Base-by-base conservation (phyloP, 2,888 invertebrate species). In the Dexiosoma caninum region DNA sequence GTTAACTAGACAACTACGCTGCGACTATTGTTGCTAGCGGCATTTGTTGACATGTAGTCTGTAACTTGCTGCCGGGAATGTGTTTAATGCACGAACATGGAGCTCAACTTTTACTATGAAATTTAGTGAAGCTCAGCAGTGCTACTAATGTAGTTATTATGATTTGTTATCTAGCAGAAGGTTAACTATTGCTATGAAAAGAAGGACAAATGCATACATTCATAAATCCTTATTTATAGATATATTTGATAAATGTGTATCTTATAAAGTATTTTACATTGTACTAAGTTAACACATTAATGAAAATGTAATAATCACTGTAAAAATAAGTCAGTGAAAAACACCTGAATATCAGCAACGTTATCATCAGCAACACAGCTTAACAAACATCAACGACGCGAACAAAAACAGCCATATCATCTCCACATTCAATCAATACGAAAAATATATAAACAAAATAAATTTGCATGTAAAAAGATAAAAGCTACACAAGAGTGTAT, bases 241-340 rank as follows among this genome's bases (percentile, higher is more conserved):
- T 57, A 37, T 60, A 12, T 46, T 14, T 37, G 21, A 75, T 72
- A 23, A 21, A n/a, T 62, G 64, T 44, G 46, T 5, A 42, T 60
- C 10, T 59, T 16, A 35, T 66, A n/a, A 55, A 44, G 35, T 19
- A 23, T 35, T 37, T 16, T 40, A 40, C 32, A 49, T 16, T 57
- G 70, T 51, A 76, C 81, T 77, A 72, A 74, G 72, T 81, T 81
- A 77, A 77, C 81, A 77, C 72, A 77, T 81, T 81, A 81, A 81
- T 69, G 81, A 64, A 81, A 81, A 81, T 81, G 77, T 64, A 81
- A 81, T 81, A 81, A 81, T 81, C 81, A 81, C 77, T 59, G 19
- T 62, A 49, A 60, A 53, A 67, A 67, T 62, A 53, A 44, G 70
- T 66, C 70, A 76, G 44, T n/a, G n/a, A n/a, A n/a, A 49, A 62